Evolutionary conservation across 2,797 vertebrate genomes (phyloP).

Genomic region (Gadopsis bispinosus): DNA sequence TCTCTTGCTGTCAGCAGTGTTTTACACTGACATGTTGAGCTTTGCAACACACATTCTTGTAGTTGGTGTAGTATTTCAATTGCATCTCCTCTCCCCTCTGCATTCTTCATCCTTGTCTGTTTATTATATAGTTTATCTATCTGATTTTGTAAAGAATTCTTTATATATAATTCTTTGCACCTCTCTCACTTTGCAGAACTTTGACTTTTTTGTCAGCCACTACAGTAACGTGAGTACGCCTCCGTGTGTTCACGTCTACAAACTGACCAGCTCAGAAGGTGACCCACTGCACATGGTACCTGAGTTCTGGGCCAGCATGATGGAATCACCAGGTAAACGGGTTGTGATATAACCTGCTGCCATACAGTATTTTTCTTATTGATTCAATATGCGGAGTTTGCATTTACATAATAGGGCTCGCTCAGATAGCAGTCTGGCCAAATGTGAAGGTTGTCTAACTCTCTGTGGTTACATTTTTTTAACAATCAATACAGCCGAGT

Average conservation of each 20-base stretch:
- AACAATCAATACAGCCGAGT: constrained; percentile 52
- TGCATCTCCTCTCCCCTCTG: background rate
- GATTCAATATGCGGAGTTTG: background rate
- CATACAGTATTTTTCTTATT: background rate
- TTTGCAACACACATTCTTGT: background rate
- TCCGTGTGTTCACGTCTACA: constrained; percentile 96
- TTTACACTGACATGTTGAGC: background rate
- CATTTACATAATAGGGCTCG: constrained; percentile 4
- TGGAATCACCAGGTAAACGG: constrained; percentile 94
- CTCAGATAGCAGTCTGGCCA: constrained; percentile 5
- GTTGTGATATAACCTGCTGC: background rate
- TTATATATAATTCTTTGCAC: background rate
- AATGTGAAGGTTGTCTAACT: constrained; percentile 56
- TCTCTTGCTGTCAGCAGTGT: background rate
- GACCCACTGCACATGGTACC: constrained; percentile 90
- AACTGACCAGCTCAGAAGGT: constrained; percentile 87
- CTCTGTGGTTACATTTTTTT: constrained; percentile 49
- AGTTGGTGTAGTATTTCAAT: background rate
- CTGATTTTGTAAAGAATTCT: background rate
- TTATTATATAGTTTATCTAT: background rate
- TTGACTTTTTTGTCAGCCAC: constrained; percentile 98
- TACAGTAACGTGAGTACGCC: constrained; percentile 96
- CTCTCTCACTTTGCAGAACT: constrained; percentile 86
- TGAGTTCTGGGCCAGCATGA: constrained; percentile 98
- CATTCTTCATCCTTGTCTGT: background rate